Evolutionary conservation across 92 coral and sea anemone genomes (phyloP), one percentile per base, ranked within the genome.

Genomic region (Umimayanthus kanabou): DNA sequence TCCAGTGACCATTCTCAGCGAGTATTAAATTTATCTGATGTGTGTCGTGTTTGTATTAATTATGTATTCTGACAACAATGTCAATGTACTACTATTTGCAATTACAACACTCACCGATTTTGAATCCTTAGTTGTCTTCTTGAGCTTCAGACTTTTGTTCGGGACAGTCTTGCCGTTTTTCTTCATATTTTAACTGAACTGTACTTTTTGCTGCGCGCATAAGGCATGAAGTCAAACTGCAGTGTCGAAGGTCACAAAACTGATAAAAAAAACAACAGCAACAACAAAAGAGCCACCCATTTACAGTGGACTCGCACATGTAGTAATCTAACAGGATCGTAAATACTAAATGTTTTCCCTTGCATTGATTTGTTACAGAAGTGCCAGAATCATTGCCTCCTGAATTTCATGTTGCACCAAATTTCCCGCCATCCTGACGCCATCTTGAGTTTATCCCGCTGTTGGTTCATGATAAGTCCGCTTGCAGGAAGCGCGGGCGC

Each of bases 381-480:
- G 9, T 22, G 39, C 10, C 61, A 45, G 55, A 40, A 22, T 18
- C 30, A n/a, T 45, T 22, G 4, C 18, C 4, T 23, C 4, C 30
- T 33, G 50, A 47, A 47, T 11, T 47, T 4, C 13, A 15, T 9
- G 10, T 3, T 22, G 25, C 25, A 22, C 69, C 39, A 78, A 78
- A 78, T 45, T 29, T 78, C 82, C 82, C 82, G 82, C 82, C 82
- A 78, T 7, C 18, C 66, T 9, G 37, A 50, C 57, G 82, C 82
- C 61, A 78, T 50, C 40, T 78, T 45, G 22, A 78, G 18, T 45
- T 50, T 49, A 9, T 15, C 42, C 39, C 11, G 76, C 2, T 77
- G 26, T 9, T 40, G 81, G 65, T 45, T 11, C 14, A 2, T 2
- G 37, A n/a, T 33, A 33, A 77, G 61, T 29, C 81, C 81, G 81